These are phyloP conservation scores for Hipparchia semele DNA, from an alignment of 2,888 invertebrate species.

Conservation along the genomic window DNA sequence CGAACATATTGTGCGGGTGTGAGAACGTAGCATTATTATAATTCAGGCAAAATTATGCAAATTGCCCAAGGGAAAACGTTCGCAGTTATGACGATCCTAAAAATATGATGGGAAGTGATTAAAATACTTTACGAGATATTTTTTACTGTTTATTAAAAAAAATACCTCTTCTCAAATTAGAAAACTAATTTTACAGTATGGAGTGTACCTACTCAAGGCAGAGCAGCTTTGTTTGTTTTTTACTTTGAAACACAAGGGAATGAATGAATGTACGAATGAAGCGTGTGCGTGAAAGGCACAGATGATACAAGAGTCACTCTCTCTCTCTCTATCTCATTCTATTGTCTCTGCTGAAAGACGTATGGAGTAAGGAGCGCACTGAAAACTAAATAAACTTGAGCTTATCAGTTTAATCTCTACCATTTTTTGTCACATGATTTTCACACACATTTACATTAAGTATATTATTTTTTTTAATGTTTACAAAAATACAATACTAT, in stretches of 20 bases:
- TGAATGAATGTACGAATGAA: too few relatives aligned
- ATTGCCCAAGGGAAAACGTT: constrained; percentile 1
- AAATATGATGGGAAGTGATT: background rate
- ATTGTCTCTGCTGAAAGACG: too few relatives aligned
- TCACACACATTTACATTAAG: too few relatives aligned
- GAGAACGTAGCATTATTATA: background rate
- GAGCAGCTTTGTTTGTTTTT: background rate
- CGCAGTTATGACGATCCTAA: background rate
- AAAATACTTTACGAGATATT: background rate
- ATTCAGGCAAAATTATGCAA: constrained; percentile 1
- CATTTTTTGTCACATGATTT: too few relatives aligned
- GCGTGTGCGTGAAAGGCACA: too few relatives aligned
- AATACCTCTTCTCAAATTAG: background rate
- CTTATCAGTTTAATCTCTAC: too few relatives aligned
- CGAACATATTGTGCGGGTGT: background rate
- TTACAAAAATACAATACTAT: too few relatives aligned
- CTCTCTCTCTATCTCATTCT: too few relatives aligned
- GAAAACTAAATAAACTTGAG: too few relatives aligned
- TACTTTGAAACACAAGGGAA: background rate
- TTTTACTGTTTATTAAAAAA: background rate
- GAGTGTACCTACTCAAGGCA: background rate
- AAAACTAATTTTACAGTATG: background rate
- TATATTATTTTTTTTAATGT: too few relatives aligned
- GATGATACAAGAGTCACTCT: too few relatives aligned
- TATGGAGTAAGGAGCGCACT: too few relatives aligned